Base-by-base conservation (phyloP, 2,797 vertebrate genomes). In the Epinephelus coioides region DNA sequence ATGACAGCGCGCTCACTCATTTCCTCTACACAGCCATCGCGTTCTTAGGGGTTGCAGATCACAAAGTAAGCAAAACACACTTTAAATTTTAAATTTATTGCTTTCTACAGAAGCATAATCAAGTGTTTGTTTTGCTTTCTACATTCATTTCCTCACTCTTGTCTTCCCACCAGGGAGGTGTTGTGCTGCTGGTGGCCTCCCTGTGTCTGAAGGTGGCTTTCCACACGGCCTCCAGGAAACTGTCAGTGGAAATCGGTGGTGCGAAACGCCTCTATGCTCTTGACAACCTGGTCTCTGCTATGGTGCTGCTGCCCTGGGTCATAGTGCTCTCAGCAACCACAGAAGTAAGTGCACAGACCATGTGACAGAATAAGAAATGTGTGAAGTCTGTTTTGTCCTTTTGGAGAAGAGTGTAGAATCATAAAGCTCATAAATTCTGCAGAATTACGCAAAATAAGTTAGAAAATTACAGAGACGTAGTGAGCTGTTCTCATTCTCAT, bases 1-100 rank as follows among this genome's bases (percentile, higher is more conserved):
- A 99, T 76, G 97, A 99, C 93, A 99, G 98, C 65, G 97, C 98
- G 38, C 96, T 99, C 71, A 99, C 97, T 53, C 98, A 99, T 73
- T 96, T 97, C 79, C 95, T 99, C 9, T 97, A 99, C 88, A 99
- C 97, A 9, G 93, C 95, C 59, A 99, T 99, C 64, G 95, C 97
- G 25, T 97, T 99, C 89, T 89, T 99, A 66, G 98, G 98, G 8
- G 97, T 99, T 73, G 98, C 98, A 17, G 98, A 99, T 91, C 98
- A 99, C 87, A 99, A 99, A 96, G 98, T 98, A 94, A 92, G 86
- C 76, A n/a, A 43, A 54, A 27, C 11, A 6, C 15, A 5, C 1
- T 2, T 25, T 6, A 2, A 9, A 21, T 76, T 6, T 14, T 43
- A 21, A n/a, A 8, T 47, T 21, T 12, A 25, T 3, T 6, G 0